These are phyloP conservation scores for Hanleya hanleyi DNA, from an alignment of 2,888 invertebrate genomes.

Conservation along the genomic window DNA sequence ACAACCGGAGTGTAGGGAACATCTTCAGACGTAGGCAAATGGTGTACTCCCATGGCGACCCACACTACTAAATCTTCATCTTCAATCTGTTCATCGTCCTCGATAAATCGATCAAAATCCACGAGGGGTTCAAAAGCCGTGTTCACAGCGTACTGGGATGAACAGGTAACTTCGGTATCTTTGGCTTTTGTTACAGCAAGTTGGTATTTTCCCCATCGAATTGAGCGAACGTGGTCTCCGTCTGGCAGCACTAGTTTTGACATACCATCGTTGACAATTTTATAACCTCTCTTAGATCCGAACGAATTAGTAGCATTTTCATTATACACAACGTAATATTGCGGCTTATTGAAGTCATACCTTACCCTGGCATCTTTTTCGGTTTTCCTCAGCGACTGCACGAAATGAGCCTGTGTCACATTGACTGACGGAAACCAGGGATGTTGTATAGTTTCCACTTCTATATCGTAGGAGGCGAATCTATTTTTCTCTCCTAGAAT, in stretches of 20 bases:
- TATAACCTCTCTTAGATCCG: slow-evolving; percentile 51
- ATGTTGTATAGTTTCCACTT: slow-evolving; percentile 38
- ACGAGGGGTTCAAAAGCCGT: slow-evolving; percentile 62
- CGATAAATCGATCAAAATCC: slow-evolving; percentile 57
- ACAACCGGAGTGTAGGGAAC: slow-evolving; percentile 61
- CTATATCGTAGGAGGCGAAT: slow-evolving; percentile 51
- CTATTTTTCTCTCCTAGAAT: slow-evolving; percentile 55
- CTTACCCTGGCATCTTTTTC: slow-evolving; percentile 53
- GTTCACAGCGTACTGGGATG: slow-evolving; percentile 61
- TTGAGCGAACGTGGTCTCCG: slow-evolving; percentile 43
- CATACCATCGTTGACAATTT: slow-evolving; percentile 46
- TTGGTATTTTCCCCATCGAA: slow-evolving; percentile 60
- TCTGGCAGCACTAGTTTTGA: slow-evolving; percentile 51
- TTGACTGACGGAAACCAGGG: slow-evolving; percentile 41
- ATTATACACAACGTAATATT: slow-evolving; percentile 52
- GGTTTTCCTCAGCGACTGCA: slow-evolving; percentile 37
- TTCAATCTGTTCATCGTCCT: slow-evolving; percentile 60
- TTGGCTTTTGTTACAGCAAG: slow-evolving; percentile 60
- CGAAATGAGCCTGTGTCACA: slow-evolving; percentile 44
- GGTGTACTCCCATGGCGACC: slow-evolving; percentile 60
- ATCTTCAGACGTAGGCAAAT: slow-evolving; percentile 67
- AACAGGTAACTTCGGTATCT: slow-evolving; percentile 58
- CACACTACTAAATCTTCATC: slow-evolving; percentile 67
- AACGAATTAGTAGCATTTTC: slow-evolving; percentile 48
- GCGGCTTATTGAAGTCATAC: slow-evolving; percentile 45